These are phyloP conservation scores for human DNA, from an alignment of 2,113 vertebrate genomes.

Conservation along the genomic window GRCh38 chr9:38263001-38263500, in stretches of 20 bases:
- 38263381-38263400: not conserved
- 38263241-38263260: not conserved
- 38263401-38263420: not conserved
- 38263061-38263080: not conserved
- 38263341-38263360: not conserved
- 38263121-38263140: not conserved
- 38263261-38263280: not conserved
- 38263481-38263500: not conserved
- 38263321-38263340: not conserved
- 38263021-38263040: not conserved
- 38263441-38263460: not conserved
- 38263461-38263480: not conserved
- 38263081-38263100: not conserved
- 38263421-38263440: not conserved
- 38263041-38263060: not conserved
- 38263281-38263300: not conserved
- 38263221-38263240: not conserved
- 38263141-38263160: not conserved
- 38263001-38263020: fast-evolving
- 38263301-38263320: not conserved
- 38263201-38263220: not conserved
- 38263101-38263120: not conserved
- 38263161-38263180: not conserved
- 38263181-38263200: not conserved
- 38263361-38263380: not conserved